phyloP scores from a whole-genome alignment of 2,797 vertebrate species.

The Buphagus erythrorhynchus region DNA sequence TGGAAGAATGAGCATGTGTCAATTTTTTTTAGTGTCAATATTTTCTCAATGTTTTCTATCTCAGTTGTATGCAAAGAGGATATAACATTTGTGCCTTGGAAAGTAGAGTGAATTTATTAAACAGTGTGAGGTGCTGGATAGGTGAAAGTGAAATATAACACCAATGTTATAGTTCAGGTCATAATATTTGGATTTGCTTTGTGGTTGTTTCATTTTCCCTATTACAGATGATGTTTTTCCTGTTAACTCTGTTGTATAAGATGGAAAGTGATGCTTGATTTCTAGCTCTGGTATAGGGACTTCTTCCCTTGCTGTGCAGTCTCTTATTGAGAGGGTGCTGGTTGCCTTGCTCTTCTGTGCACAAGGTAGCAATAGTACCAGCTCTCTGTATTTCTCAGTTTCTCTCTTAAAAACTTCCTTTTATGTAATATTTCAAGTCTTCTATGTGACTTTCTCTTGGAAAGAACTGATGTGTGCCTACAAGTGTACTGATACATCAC shows the following conservation, averaged over 20 bases:
- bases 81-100: not conserved
- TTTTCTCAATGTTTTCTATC: not conserved
- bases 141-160: not conserved
- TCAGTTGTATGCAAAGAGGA: not conserved
- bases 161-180: not conserved
- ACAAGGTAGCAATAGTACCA: not conserved
- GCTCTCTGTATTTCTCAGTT: not conserved
- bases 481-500: slow-evolving; percentile 26
- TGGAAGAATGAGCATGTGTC: not conserved
- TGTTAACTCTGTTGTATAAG: not conserved
- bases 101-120: not conserved
- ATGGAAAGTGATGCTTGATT: not conserved
- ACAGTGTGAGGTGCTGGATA: not conserved
- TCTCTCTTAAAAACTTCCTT: slow-evolving; percentile 46
- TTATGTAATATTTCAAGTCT: slow-evolving; percentile 52
- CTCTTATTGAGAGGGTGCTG: not conserved
- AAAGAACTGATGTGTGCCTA: slow-evolving; percentile 19
- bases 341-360: not conserved
- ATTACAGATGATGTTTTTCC: not conserved
- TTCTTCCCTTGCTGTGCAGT: not conserved
- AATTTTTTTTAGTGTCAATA: no score
- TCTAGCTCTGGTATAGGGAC: not conserved
- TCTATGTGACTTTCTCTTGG: slow-evolving; percentile 18
- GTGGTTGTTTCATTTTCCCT: not conserved
- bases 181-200: not conserved